Conservation (phyloP, 1,140 invertebrate genomes). For the roundworm (Caenorhabditis elegans) region WBcel235 BX284605.5:6962001-6962500, state of each 20-base stretch:
- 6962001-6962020: slow-evolving; percentile 58
- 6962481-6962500: slow-evolving; percentile 42
- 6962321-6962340: slow-evolving; percentile 49
- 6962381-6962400: neutral
- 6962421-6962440: slow-evolving; percentile 55
- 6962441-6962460: slow-evolving; percentile 44
- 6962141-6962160: slow-evolving; percentile 42
- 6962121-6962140: too few species aligned
- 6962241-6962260: slow-evolving; percentile 36
- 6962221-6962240: slow-evolving; percentile 58
- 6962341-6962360: slow-evolving; percentile 43
- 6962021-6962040: slow-evolving; percentile 44
- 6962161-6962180: slow-evolving; percentile 59
- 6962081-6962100: slow-evolving; percentile 42
- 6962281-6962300: slow-evolving; percentile 48
- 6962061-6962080: slow-evolving; percentile 59
- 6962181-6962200: slow-evolving; percentile 54
- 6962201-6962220: slow-evolving; percentile 50
- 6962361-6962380: neutral
- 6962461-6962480: slow-evolving; percentile 58
- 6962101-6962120: neutral
- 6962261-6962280: slow-evolving; percentile 49
- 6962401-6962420: slow-evolving; percentile 53
- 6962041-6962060: slow-evolving; percentile 55
- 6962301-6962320: slow-evolving; percentile 42